Percentiles rank a stretch among this genome's conserved stretches.
phyloP scores from a whole-genome alignment of 2,797 vertebrate genomes.

The Pangasius krempfi region DNA sequence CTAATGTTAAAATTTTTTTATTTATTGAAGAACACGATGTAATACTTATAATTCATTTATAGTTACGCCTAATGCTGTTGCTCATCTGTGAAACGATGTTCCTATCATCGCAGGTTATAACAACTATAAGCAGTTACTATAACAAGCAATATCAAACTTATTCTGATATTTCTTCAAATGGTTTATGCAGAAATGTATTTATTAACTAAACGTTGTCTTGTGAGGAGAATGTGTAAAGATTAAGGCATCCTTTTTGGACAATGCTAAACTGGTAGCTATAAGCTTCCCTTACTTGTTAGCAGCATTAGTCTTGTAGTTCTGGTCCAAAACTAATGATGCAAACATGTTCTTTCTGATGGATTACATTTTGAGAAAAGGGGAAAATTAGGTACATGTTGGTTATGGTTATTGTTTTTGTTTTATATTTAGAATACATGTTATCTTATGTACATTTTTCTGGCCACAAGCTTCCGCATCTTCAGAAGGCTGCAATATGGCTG shows the following conservation, averaged over 20 bases:
- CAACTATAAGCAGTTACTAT: not conserved
- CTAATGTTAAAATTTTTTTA: not conserved
- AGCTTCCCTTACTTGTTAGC: not conserved
- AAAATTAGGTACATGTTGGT: not conserved
- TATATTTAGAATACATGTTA: not conserved
- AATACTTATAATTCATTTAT: not conserved
- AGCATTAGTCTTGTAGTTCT: not conserved
- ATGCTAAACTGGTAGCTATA: not conserved
- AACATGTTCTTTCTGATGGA: not conserved
- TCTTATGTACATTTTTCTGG: not conserved
- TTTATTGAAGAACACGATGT: not conserved
- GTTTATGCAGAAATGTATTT: not conserved
- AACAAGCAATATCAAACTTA: too few species aligned
- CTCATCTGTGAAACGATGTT: not conserved
- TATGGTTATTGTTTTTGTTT: not conserved
- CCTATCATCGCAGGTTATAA: not conserved
- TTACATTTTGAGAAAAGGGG: not conserved
- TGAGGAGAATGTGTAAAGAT: not conserved
- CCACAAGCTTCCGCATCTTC: not conserved
- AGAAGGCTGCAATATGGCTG: not conserved
- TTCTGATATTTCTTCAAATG: too few species aligned
- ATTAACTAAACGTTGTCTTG: not conserved
- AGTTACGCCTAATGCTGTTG: too few species aligned
- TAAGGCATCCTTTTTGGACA: not conserved
- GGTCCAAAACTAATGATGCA: too few species aligned